Evolutionary conservation across 2,113 vertebrate species (phyloP), one percentile per base, ranked within the genome.

Genomic region (Eubucco bourcierii): DNA sequence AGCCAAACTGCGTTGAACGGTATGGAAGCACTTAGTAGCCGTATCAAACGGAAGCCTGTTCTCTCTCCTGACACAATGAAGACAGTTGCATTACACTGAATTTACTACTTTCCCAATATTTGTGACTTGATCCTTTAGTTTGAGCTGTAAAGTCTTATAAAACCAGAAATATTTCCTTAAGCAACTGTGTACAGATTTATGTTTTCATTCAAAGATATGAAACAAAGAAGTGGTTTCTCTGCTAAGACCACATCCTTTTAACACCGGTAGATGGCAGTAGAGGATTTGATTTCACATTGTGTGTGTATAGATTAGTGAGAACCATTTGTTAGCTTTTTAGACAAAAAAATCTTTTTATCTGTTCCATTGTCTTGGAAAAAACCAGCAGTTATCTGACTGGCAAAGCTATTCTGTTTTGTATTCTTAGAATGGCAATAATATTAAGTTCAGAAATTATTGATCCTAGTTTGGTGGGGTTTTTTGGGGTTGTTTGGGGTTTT

Each of bases 201-300:
- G 84, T 14, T 75, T 90, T 84, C 6, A n/a, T 87, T 77, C 34
- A 41, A 33, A 70, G 50, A 88, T 72, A 60, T 25, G 14, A 80
- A 74, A 13, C 10, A 3, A 10, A 10, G n/a, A 77, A 87, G 5
- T 53, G 4, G 6, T 55, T 92, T 90, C 47, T 73, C 4, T 85
- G 34, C 28, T 21, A 41, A 53, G 34, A 13, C 17, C 33, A 20
- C 3, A 2, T 89, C n/a, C 34, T 77, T 91, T 52, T 77, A 33
- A 86, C 85, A 63, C 72, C 88, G 96, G 70, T 95, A 97, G 96
- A 78, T 97, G 96, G 95, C 96, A 96, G 94, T 56, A 96, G 91
- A 91, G 90, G 87, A 81, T 88, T 65, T 95, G 18, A 52, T 85
- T 93, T 93, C 53, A 31, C n/a, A 11, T 64, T 80, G 66, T 23